These are phyloP conservation scores for Plecturocebus donacophilus DNA, from an alignment of 2,113 vertebrate species.

Conservation along the genomic window DNA sequence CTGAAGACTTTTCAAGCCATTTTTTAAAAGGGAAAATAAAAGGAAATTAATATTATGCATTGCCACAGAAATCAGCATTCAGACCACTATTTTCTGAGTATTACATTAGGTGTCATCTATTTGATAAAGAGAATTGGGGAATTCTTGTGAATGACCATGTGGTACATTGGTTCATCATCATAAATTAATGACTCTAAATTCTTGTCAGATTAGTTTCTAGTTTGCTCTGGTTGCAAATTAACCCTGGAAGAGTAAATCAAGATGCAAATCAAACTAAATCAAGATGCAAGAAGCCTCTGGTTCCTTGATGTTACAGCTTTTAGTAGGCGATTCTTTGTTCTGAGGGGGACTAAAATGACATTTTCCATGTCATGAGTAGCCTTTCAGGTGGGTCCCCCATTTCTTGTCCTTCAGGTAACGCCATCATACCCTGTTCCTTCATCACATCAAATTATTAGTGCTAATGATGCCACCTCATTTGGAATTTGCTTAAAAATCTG, in stretches of 20 bases:
- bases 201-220: slow-evolving; percentile 9
- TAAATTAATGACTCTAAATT: background rate
- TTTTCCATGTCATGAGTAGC: background rate
- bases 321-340: background rate
- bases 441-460: background rate
- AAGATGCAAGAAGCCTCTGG: background rate
- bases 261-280: background rate
- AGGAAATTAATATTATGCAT: background rate
- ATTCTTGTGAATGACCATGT: background rate
- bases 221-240: background rate
- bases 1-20: background rate
- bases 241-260: background rate
- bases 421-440: background rate
- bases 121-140: background rate
- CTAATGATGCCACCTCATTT: background rate
- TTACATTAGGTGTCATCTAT: background rate
- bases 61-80: background rate
- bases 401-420: background rate
- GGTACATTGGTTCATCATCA: background rate
- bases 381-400: background rate
- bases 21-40: background rate
- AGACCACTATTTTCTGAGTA: background rate
- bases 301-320: background rate
- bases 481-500: background rate
- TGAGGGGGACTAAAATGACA: background rate